phyloP scores from a whole-genome alignment of 2,113 vertebrate genomes.

The Hoplias malabaricus region DNA sequence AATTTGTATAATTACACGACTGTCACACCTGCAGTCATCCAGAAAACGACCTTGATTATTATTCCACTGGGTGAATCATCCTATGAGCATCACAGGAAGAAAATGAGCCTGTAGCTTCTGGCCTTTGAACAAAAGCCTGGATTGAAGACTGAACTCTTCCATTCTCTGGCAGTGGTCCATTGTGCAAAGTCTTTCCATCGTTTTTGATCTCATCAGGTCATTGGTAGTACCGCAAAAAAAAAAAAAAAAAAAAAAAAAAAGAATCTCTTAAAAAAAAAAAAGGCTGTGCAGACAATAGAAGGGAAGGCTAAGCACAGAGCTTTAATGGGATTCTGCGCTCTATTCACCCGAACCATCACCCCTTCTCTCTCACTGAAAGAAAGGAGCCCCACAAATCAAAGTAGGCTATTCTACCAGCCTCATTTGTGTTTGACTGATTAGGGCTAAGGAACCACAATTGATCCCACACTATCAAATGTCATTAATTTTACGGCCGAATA shows the following conservation, averaged over 20 bases:
- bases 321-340: conserved; percentile 56
- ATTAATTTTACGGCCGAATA: conserved; percentile 42
- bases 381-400: conserved; percentile 52
- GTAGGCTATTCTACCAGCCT: conserved; percentile 43
- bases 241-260: conserved; percentile 24
- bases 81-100: conserved; percentile 47
- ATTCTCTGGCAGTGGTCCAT: conserved; percentile 60
- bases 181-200: conserved; percentile 61
- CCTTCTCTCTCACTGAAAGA: conserved; percentile 49
- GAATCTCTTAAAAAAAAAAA: conserved; percentile 26
- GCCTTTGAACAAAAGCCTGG: conserved; percentile 62
- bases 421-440: conserved; percentile 39
- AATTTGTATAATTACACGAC: conserved; percentile 18
- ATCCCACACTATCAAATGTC: conserved; percentile 31
- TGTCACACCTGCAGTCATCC: conserved; percentile 34
- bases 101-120: conserved; percentile 62
- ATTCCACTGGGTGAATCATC: conserved; percentile 51
- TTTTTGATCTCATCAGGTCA: conserved; percentile 69
- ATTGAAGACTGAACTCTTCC: conserved; percentile 67
- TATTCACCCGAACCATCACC: conserved; percentile 52
- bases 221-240: conserved; percentile 43
- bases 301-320: conserved; percentile 60
- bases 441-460: conserved; percentile 42
- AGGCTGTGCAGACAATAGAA: conserved; percentile 62
- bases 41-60: conserved; percentile 53